phyloP scores from a whole-genome alignment of 1,140 invertebrate genomes.

The Oreohelix idahoensis region DNA sequence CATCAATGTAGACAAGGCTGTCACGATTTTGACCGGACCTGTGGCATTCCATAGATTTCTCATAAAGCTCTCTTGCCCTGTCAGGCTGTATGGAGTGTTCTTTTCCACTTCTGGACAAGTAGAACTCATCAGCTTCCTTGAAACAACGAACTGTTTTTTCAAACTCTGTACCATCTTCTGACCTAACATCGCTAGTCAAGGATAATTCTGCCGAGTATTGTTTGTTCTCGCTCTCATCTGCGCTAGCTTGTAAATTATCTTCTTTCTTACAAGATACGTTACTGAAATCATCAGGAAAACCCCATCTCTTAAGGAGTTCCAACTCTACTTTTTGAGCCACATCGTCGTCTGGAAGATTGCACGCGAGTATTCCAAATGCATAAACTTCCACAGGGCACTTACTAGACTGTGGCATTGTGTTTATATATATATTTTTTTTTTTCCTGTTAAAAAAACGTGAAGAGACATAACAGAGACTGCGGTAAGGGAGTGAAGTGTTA shows the following conservation, averaged over 20 bases:
- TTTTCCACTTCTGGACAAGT: too few species aligned
- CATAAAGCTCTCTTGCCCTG: not conserved
- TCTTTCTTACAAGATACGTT: not conserved
- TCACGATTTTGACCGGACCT: not conserved
- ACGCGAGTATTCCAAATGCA: not conserved
- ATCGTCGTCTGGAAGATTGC: constrained; percentile 4
- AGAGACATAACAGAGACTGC: too few species aligned
- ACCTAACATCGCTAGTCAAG: not conserved
- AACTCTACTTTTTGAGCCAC: not conserved
- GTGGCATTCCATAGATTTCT: not conserved
- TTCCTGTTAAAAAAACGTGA: too few species aligned
- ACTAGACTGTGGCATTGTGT: not conserved
- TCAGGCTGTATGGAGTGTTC: not conserved
- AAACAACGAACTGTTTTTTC: not conserved
- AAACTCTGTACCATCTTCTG: not conserved
- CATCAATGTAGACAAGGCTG: not conserved
- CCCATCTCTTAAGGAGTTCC: constrained; percentile 7
- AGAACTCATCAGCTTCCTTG: not conserved
- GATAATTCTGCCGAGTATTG: not conserved
- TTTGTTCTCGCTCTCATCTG: not conserved
- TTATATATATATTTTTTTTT: too few species aligned
- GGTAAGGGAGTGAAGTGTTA: too few species aligned
- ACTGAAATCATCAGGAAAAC: not conserved
- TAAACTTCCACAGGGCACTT: not conserved
- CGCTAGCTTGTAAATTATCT: not conserved